These are phyloP conservation scores for Eulacestoma nigropectus DNA, from an alignment of 2,113 vertebrate genomes.

Conservation along the genomic window DNA sequence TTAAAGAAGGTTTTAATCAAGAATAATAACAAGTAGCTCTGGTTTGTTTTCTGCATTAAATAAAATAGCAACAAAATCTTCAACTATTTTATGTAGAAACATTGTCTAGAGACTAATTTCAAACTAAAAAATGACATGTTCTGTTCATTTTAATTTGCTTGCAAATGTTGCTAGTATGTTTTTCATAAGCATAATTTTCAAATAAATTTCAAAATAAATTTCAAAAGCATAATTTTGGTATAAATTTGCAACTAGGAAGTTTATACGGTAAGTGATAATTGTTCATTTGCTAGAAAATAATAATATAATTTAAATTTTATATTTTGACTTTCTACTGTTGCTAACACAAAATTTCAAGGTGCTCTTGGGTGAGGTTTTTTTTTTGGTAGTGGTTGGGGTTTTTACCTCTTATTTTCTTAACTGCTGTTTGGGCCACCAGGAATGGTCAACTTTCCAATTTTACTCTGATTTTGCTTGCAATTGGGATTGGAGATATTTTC, in stretches of 20 bases:
- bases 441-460: neutral
- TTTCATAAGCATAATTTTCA: too few relatives aligned
- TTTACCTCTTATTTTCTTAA: neutral
- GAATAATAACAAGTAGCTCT: neutral
- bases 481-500: neutral
- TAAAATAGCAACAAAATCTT: neutral
- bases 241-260: neutral
- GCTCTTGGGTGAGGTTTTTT: fast-evolving
- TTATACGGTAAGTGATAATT: neutral
- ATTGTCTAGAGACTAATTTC: neutral
- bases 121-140: neutral
- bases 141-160: neutral
- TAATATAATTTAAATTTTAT: neutral
- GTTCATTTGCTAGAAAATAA: neutral
- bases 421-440: neutral
- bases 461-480: neutral
- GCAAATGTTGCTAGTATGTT: neutral
- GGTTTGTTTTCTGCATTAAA: neutral
- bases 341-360: neutral
- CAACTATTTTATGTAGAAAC: neutral
- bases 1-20: neutral
- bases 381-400: fast-evolving
- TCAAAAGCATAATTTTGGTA: too few relatives aligned
- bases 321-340: neutral
- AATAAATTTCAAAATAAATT: too few relatives aligned